Conservation (phyloP, 2,113 vertebrate species). For the Austrofundulus limnaeus region DNA sequence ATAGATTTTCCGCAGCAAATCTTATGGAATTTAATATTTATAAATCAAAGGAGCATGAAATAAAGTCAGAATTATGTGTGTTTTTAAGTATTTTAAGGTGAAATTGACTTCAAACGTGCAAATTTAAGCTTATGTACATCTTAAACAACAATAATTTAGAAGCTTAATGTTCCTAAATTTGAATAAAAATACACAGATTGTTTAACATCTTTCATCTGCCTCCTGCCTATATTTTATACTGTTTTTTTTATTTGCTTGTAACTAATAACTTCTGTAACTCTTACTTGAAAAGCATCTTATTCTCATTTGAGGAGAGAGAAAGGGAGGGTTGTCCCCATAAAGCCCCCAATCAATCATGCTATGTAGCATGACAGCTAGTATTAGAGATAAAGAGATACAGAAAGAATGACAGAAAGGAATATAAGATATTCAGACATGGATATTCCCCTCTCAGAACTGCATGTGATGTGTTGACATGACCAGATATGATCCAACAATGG, state of each 20-base stretch:
- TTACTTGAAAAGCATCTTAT: conserved; percentile 63
- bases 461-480: conserved; percentile 79
- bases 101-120: no score
- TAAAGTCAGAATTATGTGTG: no score
- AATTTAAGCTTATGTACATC: no score
- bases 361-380: conserved; percentile 67
- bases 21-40: no score
- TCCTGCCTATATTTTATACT: conserved; percentile 29
- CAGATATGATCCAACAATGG: conserved; percentile 78
- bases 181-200: no score
- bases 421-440: conserved; percentile 68
- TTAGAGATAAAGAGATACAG: conserved; percentile 57
- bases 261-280: conserved; percentile 53
- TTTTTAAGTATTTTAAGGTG: no score
- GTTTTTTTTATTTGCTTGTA: conserved; percentile 24
- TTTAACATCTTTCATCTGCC: conserved; percentile 22
- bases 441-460: conserved; percentile 66
- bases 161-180: no score
- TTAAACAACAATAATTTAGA: no score
- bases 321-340: conserved; percentile 64
- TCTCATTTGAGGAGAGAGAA: conserved; percentile 70
- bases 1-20: no score
- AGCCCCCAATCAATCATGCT: conserved; percentile 76
- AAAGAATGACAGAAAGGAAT: conserved; percentile 25
- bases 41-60: no score